Percentiles rank a stretch among this genome's conserved stretches.
phyloP scores from a whole-genome alignment of 2,888 invertebrate genomes.

The Drosophila kuntzei region DNA sequence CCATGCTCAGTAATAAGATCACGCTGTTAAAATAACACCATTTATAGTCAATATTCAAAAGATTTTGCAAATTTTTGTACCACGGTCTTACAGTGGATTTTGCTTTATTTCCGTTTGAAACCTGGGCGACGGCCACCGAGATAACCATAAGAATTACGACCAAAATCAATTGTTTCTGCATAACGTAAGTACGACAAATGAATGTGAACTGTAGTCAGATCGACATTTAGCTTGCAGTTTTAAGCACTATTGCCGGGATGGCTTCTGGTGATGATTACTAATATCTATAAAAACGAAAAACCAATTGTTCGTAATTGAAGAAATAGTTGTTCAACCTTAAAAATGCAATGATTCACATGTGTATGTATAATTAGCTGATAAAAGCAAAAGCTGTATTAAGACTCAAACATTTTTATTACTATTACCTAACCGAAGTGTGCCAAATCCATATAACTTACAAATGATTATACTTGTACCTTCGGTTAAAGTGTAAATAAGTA shows the following conservation, averaged over 20 bases:
- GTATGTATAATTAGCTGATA: not conserved
- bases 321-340: not conserved
- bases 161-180: slow-evolving; percentile 14
- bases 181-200: slow-evolving; percentile 3
- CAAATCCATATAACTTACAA: not conserved
- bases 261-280: not conserved
- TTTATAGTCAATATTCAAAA: not conserved
- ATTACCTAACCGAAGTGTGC: not conserved
- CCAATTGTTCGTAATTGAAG: not conserved
- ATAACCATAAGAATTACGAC: slow-evolving; percentile 11
- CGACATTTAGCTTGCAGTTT: slow-evolving; percentile 6
- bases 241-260: not conserved
- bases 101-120: not conserved
- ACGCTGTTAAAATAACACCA: slow-evolving; percentile 16
- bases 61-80: not conserved
- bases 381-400: not conserved
- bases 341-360: not conserved
- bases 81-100: slow-evolving; percentile 51
- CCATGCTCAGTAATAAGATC: slow-evolving; percentile 82
- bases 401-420: not conserved
- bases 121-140: slow-evolving; percentile 19
- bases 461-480: not conserved
- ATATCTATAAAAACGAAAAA: not conserved
- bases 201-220: not conserved
- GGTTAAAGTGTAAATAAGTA: not conserved